Base-by-base conservation (phyloP, 2,888 invertebrate genomes). In the Drosophila koepferae region DNA sequence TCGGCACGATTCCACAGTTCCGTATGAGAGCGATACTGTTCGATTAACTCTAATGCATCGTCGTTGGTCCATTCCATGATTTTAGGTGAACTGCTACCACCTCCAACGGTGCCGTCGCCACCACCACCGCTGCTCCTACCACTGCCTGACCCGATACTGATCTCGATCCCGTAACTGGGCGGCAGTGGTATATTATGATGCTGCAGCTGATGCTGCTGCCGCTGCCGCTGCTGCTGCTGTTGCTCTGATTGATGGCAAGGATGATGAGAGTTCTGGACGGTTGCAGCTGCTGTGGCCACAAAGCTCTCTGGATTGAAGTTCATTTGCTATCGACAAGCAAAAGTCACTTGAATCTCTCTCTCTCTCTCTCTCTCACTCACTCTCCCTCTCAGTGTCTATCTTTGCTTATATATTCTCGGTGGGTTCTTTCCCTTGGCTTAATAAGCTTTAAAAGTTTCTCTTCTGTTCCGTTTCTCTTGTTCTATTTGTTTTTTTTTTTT, bases 51-150 rank as follows among this genome's bases (percentile, higher is more conserved):
- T 46, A 92, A 72, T 9, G 93, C 93, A 82, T 92, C 93, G 70
- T 92, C 92, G 74, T 92, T 92, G 63, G 92, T 92, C 92, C 92
- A 92, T 88, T 92, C 92, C 92, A 92, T 92, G 86, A 79, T 90
- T 80, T 86, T 81, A 64, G 77, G 69, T 76, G 88, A 89, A 40
- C 72, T 84, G 10, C 68, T 68, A 34, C 72, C 75, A 4, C 63
- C 74, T 8, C 63, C 74, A n/a, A 28, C 60, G 1, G 61, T 74
- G 20, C 44, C 34, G 14, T 28, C 48, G 14, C 60, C 55, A 18
- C 44, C 38, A 10, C 60, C 60, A 0, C 65, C 63, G 34, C 53
- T 53, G 34, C 53, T 38, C 20, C 36, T 23, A 38, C 53, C 53
- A 54, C 53, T 54, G 53, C 72, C 71, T 40, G 56, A 46, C 46